phyloP scores from a whole-genome alignment of 2,797 vertebrate species.

The Parauchenoglanis punctatus region DNA sequence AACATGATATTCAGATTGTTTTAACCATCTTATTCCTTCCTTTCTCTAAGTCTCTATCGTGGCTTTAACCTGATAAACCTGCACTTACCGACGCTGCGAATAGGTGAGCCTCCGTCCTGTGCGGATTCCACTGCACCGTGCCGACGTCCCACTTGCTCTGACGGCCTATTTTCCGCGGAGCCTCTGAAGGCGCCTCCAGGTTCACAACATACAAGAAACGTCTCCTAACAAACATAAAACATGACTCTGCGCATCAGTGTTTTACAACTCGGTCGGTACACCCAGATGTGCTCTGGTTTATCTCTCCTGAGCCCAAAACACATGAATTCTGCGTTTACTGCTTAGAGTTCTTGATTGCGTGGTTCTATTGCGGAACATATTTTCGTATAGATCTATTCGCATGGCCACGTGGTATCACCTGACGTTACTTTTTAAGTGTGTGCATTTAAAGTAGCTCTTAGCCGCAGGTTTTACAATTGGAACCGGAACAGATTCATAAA shows the following conservation, averaged over 20 bases:
- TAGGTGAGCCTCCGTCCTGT: conserved; percentile 82
- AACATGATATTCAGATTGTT: background rate
- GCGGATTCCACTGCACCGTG: conserved; percentile 96
- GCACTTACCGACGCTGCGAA: conserved; percentile 91
- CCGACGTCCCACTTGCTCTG: conserved; percentile 99
- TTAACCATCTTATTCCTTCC: background rate
- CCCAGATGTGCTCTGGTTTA: background rate
- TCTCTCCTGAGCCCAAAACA: background rate
- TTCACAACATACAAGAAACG: conserved; percentile 94
- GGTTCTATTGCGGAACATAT: background rate
- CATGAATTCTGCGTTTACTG: background rate
- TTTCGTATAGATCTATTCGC: background rate
- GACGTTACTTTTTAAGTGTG: too few species aligned
- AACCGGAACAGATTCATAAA: background rate
- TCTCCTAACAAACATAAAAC: conserved; percentile 72
- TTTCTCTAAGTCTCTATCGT: background rate
- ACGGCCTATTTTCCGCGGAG: conserved; percentile 87
- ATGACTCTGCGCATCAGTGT: background rate
- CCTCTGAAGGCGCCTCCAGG: conserved; percentile 86
- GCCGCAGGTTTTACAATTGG: too few species aligned
- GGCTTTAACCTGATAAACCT: background rate
- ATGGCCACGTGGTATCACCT: too few species aligned
- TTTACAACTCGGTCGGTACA: background rate
- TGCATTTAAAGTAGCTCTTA: background rate
- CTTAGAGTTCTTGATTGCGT: background rate